Base-by-base conservation (phyloP, 2,113 vertebrate genomes). In the Anas platyrhynchos region DNA sequence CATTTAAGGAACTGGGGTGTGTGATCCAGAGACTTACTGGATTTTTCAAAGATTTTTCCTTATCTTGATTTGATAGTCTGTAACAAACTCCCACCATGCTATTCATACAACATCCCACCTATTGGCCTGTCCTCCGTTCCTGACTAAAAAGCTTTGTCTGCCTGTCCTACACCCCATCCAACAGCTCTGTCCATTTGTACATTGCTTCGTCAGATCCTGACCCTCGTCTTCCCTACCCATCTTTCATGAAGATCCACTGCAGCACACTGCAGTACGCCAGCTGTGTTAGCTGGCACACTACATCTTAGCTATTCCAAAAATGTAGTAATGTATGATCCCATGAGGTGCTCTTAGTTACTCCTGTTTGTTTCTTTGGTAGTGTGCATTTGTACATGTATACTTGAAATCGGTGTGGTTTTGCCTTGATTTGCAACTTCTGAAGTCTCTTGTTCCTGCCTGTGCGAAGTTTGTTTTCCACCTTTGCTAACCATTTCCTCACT, bases 311-410 rank as follows among this genome's bases (percentile, higher is more conserved):
- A 12, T 58, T 78, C 13, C 43, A 58, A 58, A 15, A 59, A 4
- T 5, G n/a, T 32, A 63, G 6, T 9, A n/a, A 4, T 29, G 54
- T 22, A 31, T 15, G 22, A 54, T 11, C 0, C 0, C 16, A 26
- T 4, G 6, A 79, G 31, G 52, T 83, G 17, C 16, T 74, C 16
- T 50, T 63, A 22, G 12, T 69, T 63, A 32, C 7, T 59, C n/a
- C 31, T n/a, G 15, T 73, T 91, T 59, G 6, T 65, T 69, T 83
- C n/a, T 79, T 29, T 87, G n/a, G 29, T 9, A 38, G 16, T 12
- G 6, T 23, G 41, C 8, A 25, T 44, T 56, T 58, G 10, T 10
- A 5, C 12, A 34, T 11, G 13, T 38, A 23, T n/a, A 31, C 34
- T 73, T 68, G 61, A 46, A 14, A 73, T 26, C 54, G 9, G 13